Evolutionary conservation across 1,140 invertebrate species (phyloP), one percentile per base, ranked within the genome.

Genomic region (Drosophila watanabei): DNA sequence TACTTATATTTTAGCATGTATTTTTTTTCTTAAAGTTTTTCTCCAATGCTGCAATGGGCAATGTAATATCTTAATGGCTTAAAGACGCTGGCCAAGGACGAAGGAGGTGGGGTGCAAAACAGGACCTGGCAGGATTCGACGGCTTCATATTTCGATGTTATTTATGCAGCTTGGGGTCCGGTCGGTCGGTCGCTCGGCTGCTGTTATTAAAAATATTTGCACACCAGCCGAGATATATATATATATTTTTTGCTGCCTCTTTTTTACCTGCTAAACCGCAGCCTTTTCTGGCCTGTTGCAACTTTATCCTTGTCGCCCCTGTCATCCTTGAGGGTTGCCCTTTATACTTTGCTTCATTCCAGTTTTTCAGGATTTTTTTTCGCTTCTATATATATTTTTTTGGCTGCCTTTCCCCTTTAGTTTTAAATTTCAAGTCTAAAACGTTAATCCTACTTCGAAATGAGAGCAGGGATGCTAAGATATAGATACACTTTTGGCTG

Each of bases 191-290:
- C 20, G 59, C 28, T 54, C 30, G 35, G 63, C 54, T 60, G 65
- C 80, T 65, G 75, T 86, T 85, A 85, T 85, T 86, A 85, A 85
- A 85, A 85, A 85, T 86, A 85, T 86, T 85, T 85, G 54, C 64
- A 68, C 82, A 83, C 76, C 81, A 75, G 82, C 82, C 79, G 28
- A 39, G 20, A 20, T 33, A 16, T 56, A 56, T 60, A 18, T 69
- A 39, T 52, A 33, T 54, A 45, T 37, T 39, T 24, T 37, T 33
- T 28, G 28, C n/a, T 37, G 37, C 28, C 14, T 30, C 35, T 18
- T 28, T 60, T 61, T 64, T 73, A 70, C 73, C 82, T 33, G 60
- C 77, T 64, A 37, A 75, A 75, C 71, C 71, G 71, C 70, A 73
- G 28, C 70, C 59, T 51, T 45, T 60, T 72, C 66, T 37, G 68